These are phyloP conservation scores for Dipus sagitta DNA, from an alignment of 2,797 vertebrate species.

Conservation along the genomic window DNA sequence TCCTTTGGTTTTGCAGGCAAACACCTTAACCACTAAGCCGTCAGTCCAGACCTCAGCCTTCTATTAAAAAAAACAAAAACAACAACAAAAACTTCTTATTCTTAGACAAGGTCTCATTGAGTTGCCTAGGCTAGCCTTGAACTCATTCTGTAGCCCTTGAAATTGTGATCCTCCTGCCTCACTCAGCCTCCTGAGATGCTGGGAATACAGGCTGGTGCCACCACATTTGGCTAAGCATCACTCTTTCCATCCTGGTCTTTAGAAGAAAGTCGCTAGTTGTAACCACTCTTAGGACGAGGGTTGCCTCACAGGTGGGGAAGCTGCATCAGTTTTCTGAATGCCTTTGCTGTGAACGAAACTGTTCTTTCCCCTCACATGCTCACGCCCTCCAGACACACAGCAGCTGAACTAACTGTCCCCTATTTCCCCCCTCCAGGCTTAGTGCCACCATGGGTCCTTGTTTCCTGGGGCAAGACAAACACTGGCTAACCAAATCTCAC, in stretches of 20 bases:
- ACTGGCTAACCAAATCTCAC: background rate
- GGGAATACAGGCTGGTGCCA: background rate
- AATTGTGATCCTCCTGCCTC: background rate
- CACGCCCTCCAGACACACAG: background rate
- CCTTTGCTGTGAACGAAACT: background rate
- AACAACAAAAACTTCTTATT: background rate
- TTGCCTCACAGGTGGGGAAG: background rate
- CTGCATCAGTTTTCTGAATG: too few species aligned
- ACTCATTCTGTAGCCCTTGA: background rate
- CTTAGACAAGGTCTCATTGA: background rate
- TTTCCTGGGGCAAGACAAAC: background rate
- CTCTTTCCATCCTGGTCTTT: background rate
- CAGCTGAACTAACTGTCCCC: background rate
- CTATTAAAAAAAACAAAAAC: background rate
- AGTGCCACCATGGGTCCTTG: rapidly evolving
- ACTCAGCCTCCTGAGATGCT: background rate
- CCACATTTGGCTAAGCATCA: background rate
- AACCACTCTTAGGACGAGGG: background rate
- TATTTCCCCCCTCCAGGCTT: background rate
- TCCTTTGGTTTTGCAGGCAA: too few species aligned
- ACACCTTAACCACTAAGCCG: too few species aligned
- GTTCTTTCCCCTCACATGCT: background rate
- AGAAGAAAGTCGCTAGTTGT: background rate
- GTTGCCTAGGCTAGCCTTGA: background rate
- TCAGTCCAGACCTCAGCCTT: background rate